Evolutionary conservation across 2,797 vertebrate genomes (phyloP), one percentile per base, ranked within the genome.

Genomic region (Sparus aurata): DNA sequence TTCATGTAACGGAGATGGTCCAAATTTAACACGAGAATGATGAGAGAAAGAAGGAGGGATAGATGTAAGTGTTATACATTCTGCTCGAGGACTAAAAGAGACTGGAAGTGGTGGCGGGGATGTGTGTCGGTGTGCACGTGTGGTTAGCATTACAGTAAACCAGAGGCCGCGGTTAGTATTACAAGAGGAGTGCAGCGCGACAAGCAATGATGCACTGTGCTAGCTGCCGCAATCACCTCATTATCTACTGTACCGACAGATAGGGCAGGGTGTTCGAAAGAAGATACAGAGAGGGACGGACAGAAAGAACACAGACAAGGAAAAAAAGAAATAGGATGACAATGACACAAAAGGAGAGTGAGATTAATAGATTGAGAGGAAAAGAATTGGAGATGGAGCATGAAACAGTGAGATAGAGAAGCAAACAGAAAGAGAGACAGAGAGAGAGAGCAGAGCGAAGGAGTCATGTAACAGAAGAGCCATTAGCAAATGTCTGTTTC

Each of bases 191-290:
- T 62, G 68, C 64, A 75, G 67, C 15, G 47, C 30, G 43, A 85
- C 76, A 76, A 82, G 83, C 84, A 83, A 22, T 73, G 79, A 87
- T 83, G 76, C 76, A 43, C 69, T 49, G 38, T 61, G 53, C 71
- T 20, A 47, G 75, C 73, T 62, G 85, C 85, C 68, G 20, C 84
- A 85, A 84, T 87, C 87, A 85, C 72, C 89, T 90, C 83, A 91
- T 94, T 90, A 91, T 89, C 89, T 72, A 60, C 71, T 72, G 71
- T 67, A 77, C 77, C 73, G 73, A 88, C 84, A 30, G 22, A 60
- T 60, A 79, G 75, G 80, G 84, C 86, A 49, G 43, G 64, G 53
- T 0, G 4, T 76, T 43, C 50, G 78, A 59, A 79, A 75, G 76
- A 23, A 57, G 63, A 84, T 69, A 82, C 75, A 53, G 77, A 65